Percentiles rank a stretch among this genome's conserved stretches.
Evolutionary conservation across 1,140 invertebrate species (phyloP).

Genomic region (Drosophila nikananu): DNA sequence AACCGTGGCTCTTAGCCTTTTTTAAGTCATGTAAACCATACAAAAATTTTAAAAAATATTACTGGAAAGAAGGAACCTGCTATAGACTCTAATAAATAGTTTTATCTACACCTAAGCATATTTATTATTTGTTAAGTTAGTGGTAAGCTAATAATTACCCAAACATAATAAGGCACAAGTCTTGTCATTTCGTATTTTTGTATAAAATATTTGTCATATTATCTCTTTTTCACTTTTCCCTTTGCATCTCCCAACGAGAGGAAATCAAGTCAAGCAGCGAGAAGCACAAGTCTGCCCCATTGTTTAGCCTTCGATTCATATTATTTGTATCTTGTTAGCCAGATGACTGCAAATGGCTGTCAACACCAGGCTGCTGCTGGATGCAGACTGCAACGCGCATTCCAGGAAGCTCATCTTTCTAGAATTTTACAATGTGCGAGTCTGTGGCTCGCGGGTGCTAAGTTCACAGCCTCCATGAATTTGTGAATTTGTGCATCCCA

Average conservation of each 20-base stretch:
- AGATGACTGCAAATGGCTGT: conserved; percentile 51
- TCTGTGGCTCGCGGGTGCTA: conserved; percentile 28
- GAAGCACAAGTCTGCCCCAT: neutral
- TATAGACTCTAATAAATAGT: too few species aligned
- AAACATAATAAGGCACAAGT: neutral
- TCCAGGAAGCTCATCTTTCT: conserved; percentile 67
- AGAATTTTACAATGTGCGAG: conserved; percentile 68
- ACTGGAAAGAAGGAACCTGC: too few species aligned
- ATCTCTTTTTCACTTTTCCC: too few species aligned
- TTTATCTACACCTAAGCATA: neutral
- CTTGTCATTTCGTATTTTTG: neutral
- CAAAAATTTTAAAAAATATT: neutral
- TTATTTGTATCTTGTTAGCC: conserved; percentile 60
- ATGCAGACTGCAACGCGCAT: conserved; percentile 27
- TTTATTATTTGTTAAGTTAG: too few species aligned
- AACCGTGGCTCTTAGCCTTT: conserved; percentile 31
- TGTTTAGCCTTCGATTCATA: conserved; percentile 37
- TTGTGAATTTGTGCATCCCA: conserved; percentile 49
- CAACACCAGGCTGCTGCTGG: conserved; percentile 30
- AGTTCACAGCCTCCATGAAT: conserved; percentile 59
- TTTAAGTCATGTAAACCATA: too few species aligned
- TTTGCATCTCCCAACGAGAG: neutral
- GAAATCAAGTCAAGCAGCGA: neutral
- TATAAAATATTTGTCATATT: neutral
- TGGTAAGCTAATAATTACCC: neutral